A percentile compares a stretch with the other conserved stretches of the same genome.
Conservation (phyloP, 2,113 vertebrate genomes). For the Vulpes ferrilata region DNA sequence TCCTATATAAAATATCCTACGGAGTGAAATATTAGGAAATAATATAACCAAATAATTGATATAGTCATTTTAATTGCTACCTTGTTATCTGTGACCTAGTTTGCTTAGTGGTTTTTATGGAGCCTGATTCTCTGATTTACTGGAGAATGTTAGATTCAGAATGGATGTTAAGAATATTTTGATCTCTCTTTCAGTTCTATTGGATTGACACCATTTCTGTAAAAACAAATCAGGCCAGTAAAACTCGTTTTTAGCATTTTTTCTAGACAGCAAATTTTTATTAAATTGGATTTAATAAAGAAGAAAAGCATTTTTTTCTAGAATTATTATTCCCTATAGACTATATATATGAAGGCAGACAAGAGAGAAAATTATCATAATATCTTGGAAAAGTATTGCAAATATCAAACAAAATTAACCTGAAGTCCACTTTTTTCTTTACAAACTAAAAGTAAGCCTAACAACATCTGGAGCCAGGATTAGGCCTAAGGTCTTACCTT, state of each 20-base stretch:
- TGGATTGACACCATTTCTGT: conserved; percentile 58
- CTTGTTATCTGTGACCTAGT: conserved; percentile 82
- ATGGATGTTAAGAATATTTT: conserved; percentile 51
- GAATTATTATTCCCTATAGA: conserved; percentile 14
- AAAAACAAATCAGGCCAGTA: conserved; percentile 62
- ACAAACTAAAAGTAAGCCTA: neutral
- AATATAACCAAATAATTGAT: conserved; percentile 78
- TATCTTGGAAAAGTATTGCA: neutral
- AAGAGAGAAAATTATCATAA: conserved; percentile 24
- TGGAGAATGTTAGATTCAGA: conserved; percentile 36
- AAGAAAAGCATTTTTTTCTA: conserved; percentile 21
- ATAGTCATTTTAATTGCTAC: conserved; percentile 74
- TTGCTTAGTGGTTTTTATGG: conserved; percentile 66
- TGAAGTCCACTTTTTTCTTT: neutral
- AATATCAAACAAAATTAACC: conserved; percentile 7
- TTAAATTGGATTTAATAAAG: conserved; percentile 71
- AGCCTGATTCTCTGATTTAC: conserved; percentile 67
- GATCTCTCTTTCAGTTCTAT: conserved; percentile 57
- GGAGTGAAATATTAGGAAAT: conserved; percentile 81
- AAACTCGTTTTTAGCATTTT: conserved; percentile 58
- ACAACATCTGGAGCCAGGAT: neutral
- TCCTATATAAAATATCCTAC: conserved; percentile 77
- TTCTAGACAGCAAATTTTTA: conserved; percentile 53
- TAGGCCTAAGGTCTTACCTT: neutral
- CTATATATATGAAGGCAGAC: neutral